Conservation (phyloP, 2,888 invertebrate genomes). For the Crossocerus cetratus region DNA sequence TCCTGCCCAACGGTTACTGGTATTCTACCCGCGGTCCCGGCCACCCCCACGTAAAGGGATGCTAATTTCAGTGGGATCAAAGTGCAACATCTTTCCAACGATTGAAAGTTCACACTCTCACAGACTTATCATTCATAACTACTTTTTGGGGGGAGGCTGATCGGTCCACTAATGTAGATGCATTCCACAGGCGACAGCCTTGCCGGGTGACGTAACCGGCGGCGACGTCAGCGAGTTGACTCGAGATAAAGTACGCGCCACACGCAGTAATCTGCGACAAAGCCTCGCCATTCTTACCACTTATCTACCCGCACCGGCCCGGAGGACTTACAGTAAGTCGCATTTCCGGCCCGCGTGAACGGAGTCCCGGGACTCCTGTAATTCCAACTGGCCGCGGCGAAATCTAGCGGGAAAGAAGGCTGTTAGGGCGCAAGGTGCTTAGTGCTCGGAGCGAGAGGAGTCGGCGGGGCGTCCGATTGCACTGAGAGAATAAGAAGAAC, state of each 20-base stretch:
- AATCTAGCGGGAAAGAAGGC: background rate
- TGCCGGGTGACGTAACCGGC: slow-evolving; percentile 36
- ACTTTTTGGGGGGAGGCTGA: background rate
- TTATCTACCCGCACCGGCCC: background rate
- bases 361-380: too few relatives aligned
- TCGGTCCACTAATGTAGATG: slow-evolving; percentile 25
- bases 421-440: background rate
- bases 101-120: background rate
- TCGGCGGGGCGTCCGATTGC: too few relatives aligned
- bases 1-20: slow-evolving; percentile 26
- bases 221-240: slow-evolving; percentile 29
- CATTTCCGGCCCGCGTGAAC: too few relatives aligned
- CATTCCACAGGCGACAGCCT: slow-evolving; percentile 31
- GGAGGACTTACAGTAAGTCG: too few relatives aligned
- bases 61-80: too few relatives aligned
- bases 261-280: background rate
- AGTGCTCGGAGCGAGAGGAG: too few relatives aligned
- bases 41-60: background rate
- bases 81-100: too few relatives aligned
- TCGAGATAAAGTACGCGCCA: slow-evolving; percentile 21
- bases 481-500: too few relatives aligned
- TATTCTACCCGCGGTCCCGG: slow-evolving; percentile 18
- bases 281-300: background rate
- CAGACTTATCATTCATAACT: background rate
- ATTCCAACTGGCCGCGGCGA: too few relatives aligned